A percentile compares a stretch with the other conserved stretches of the same genome.
These are phyloP conservation scores for Acronicta leporina DNA, from an alignment of 2,888 invertebrate species.

Conservation along the genomic window DNA sequence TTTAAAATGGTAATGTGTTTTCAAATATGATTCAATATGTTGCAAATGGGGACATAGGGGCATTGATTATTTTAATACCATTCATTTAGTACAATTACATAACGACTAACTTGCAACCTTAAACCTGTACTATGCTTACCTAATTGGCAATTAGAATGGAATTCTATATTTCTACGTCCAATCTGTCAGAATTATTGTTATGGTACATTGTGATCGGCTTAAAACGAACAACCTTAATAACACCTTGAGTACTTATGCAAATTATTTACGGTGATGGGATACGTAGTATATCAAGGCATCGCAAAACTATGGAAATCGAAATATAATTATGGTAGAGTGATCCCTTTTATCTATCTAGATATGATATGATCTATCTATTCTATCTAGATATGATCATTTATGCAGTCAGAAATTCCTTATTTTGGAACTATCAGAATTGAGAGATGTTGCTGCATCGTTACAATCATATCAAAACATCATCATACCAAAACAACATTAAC, in stretches of 20 bases:
- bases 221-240: slow-evolving; percentile 19
- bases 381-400: too few relatives aligned
- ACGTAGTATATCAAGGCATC: slow-evolving; percentile 16
- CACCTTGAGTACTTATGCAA: slow-evolving; percentile 17
- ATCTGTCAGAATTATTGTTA: too few relatives aligned
- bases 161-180: slow-evolving; percentile 15
- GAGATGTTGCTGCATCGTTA: too few relatives aligned
- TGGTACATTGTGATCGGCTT: slow-evolving; percentile 26
- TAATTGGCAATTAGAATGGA: slow-evolving; percentile 38
- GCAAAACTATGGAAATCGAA: not conserved
- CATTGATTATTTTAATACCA: not conserved
- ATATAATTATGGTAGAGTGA: not conserved
- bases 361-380: too few relatives aligned
- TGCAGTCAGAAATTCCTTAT: too few relatives aligned
- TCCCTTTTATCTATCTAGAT: too few relatives aligned
- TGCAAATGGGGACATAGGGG: too few relatives aligned
- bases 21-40: too few relatives aligned
- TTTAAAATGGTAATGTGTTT: too few relatives aligned
- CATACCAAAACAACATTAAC: too few relatives aligned
- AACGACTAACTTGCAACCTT: slow-evolving; percentile 1
- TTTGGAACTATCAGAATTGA: too few relatives aligned
- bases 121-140: not conserved
- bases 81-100: not conserved
- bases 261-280: slow-evolving; percentile 9
- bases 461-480: too few relatives aligned